Evolutionary conservation across 2,113 vertebrate genomes (phyloP).

Genomic region (Phyllostomus hastatus): DNA sequence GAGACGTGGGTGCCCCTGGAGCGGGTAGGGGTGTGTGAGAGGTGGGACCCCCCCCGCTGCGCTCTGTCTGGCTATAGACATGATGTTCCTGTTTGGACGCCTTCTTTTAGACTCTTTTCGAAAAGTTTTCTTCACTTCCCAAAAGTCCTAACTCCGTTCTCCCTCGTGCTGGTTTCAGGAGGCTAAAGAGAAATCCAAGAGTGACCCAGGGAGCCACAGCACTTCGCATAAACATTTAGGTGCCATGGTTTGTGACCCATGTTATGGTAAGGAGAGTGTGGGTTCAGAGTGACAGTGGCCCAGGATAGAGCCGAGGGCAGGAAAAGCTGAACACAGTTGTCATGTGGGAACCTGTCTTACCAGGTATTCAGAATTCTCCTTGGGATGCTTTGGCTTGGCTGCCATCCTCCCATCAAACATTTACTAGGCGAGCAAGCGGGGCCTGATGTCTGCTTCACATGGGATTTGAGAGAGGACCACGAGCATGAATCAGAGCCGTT

Average conservation of each 20-base stretch:
- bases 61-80: background rate
- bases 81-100: background rate
- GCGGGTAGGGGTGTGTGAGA: background rate
- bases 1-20: background rate
- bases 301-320: background rate
- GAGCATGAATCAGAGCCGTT: background rate
- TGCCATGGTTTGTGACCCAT: background rate
- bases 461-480: background rate
- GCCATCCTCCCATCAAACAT: background rate
- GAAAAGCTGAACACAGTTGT: background rate
- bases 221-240: rapidly evolving
- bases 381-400: background rate
- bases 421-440: background rate
- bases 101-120: constrained; percentile 8
- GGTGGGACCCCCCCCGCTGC: background rate
- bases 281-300: background rate
- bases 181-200: constrained; percentile 9
- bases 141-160: constrained; percentile 21
- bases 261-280: background rate
- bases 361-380: background rate
- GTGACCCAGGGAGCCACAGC: background rate
- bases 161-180: constrained; percentile 52
- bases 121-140: constrained; percentile 21
- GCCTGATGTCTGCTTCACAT: background rate
- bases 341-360: background rate